These are phyloP conservation scores for Leucoma salicis DNA, from an alignment of 2,888 invertebrate genomes.

Conservation along the genomic window DNA sequence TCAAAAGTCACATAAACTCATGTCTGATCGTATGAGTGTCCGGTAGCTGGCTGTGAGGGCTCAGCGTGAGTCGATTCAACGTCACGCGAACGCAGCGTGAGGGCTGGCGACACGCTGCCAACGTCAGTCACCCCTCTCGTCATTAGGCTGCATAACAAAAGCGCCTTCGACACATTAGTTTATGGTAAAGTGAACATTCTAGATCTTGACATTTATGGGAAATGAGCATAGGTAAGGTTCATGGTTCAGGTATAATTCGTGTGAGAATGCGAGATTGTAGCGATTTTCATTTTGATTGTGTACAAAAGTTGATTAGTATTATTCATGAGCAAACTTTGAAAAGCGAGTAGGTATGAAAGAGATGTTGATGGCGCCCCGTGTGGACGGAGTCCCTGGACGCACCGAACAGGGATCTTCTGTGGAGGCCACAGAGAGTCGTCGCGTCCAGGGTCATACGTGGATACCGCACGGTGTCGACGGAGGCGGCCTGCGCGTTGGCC, in stretches of 20 bases:
- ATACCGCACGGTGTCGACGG: too few species aligned
- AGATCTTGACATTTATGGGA: slow-evolving; percentile 70
- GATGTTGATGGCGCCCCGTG: too few species aligned
- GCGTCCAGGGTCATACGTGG: too few species aligned
- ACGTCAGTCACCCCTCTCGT: slow-evolving; percentile 32
- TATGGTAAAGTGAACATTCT: slow-evolving; percentile 68
- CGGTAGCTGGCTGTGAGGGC: slow-evolving; percentile 60
- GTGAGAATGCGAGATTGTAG: too few species aligned
- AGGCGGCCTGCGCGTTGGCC: too few species aligned
- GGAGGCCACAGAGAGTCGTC: too few species aligned
- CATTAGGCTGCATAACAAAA: slow-evolving; percentile 54
- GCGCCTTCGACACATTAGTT: slow-evolving; percentile 59
- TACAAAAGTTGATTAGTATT: too few species aligned
- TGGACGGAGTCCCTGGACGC: too few species aligned
- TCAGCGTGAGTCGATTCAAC: slow-evolving; percentile 46
- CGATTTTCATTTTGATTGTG: too few species aligned
- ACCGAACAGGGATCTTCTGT: too few species aligned
- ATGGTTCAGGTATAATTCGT: slow-evolving; percentile 42
- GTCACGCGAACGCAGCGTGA: slow-evolving; percentile 37
- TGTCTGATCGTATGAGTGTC: slow-evolving; percentile 16
- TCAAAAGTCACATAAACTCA: slow-evolving; percentile 28
- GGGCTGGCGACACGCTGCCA: slow-evolving; percentile 25
- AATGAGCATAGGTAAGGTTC: slow-evolving; percentile 51
- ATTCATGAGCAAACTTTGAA: too few species aligned
- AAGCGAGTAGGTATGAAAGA: too few species aligned